Base-by-base conservation (phyloP, 1,140 invertebrate genomes). In the Penaeus indicus region DNA sequence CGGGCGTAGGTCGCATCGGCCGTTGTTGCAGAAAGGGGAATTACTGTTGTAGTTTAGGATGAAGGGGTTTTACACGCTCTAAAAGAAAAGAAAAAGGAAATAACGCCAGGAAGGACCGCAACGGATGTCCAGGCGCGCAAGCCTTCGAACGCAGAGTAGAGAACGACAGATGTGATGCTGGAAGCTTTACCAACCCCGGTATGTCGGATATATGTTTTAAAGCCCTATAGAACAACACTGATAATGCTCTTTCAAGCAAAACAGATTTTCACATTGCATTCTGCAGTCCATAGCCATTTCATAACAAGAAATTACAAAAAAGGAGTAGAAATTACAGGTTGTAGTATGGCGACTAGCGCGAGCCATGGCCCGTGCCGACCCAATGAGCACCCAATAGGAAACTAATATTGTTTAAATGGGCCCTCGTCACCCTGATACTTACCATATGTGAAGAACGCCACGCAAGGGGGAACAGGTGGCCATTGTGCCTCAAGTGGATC, bases 341-440 rank as follows among this genome's bases (percentile, higher is more conserved):
- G 54, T 8, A 54, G 54, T 13, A 54, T 13, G 82, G 21, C 18
- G 18, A 27, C 3, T 47, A n/a, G 22, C 64, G 11, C 19, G n/a
- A 22, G 32, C 84, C 38, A 27, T 54, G 69, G 82, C 27, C 22
- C 72, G 72, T 47, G 81, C 61, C 62, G 61, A 78, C 82, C 81
- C 80, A 84, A 88, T 77, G 87, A 88, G 87, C 87, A 62, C 82
- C 87, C 81, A 88, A 88, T 88, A 88, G 87, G 87, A 88, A 88
- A 88, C 81, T 88, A 88, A 88, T 88, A 88, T 88, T 88, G 87
- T 88, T 88, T 88, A 88, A 88, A 88, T 88, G 87, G 87, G 87
- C 81, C 75, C 87, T 88, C 87, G 87, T 88, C 87, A 79, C 87
- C 81, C 81, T 88, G 87, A 88, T 88, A 84, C 87, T 88, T 84